phyloP scores from a whole-genome alignment of 2,797 vertebrate species.

The Peromyscus aztecus region DNA sequence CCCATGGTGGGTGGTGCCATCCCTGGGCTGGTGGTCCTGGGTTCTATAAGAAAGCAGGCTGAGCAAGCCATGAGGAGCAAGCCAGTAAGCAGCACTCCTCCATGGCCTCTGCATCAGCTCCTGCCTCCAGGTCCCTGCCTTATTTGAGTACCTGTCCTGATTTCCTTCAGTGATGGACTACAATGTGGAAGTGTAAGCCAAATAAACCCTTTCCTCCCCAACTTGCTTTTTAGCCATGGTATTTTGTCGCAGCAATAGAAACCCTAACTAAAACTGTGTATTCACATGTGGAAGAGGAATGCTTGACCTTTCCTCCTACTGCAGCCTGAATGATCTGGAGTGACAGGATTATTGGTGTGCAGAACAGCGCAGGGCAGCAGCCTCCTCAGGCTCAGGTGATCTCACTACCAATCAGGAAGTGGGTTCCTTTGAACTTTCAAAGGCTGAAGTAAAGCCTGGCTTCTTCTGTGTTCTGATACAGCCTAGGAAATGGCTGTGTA shows the following conservation, averaged over 20 bases:
- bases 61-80: neutral
- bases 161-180: neutral
- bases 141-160: neutral
- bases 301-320: neutral
- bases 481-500: neutral
- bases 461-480: neutral
- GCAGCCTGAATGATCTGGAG: neutral
- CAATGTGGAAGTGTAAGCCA: neutral
- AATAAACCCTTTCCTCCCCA: neutral
- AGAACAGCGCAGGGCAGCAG: no score
- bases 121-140: neutral
- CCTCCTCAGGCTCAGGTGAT: neutral
- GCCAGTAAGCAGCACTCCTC: neutral
- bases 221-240: neutral
- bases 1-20: neutral
- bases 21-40: neutral
- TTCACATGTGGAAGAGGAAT: neutral
- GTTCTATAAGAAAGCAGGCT: neutral
- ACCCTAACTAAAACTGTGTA: neutral
- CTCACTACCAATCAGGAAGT: neutral
- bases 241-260: neutral
- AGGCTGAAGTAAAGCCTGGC: neutral
- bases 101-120: neutral
- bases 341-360: neutral
- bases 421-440: neutral